Base-by-base conservation (phyloP, 1,140 invertebrate genomes). In the Trinorchestia longiramus region DNA sequence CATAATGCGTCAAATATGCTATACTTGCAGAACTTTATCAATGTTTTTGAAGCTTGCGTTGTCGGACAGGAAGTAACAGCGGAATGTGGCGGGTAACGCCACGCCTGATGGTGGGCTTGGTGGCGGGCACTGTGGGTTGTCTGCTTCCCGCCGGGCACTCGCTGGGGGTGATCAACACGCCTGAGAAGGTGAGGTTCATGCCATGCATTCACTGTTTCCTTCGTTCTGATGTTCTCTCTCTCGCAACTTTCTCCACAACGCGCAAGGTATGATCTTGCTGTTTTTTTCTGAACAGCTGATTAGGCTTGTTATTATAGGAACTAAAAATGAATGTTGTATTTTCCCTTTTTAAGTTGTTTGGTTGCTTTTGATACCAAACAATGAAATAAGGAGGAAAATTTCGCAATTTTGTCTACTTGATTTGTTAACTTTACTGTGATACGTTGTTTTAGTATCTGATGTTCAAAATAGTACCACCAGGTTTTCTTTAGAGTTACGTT, bases 61-160 rank as follows among this genome's bases (percentile, higher is more conserved):
- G 19, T 77, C 28, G 62, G 1, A 15, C 62, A 77, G 62, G 11
- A 19, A 3, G 62, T 36, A 36, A 77, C 1, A 28, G 62, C 15
- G 36, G 62, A 28, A 90, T 94, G 92, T 43, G 92, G 40, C 6
- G 92, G 0, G 19, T 94, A 11, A 94, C 92, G 43, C 36, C 36
- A 36, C 92, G 41, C 11, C 92, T 94, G 92, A 44, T 94, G 92
- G 44, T 94, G 44, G 92, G 92, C 40, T 47, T 44, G 8, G 11
- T 47, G 92, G 44, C 44, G 44, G 92, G 43, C 11, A 40, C 43
- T 4, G 92, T 94, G 92, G 92, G 92, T 15, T 43, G 92, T 40
- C 4, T 94, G 44, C 44, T 94, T 0, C 92, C 92, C 17, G 92
- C 92, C 19, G 92, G 92, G 0, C 92, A 94, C 44, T 94, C 92